Base-by-base conservation (phyloP, 2,797 vertebrate genomes). In the Danio kyathit region DNA sequence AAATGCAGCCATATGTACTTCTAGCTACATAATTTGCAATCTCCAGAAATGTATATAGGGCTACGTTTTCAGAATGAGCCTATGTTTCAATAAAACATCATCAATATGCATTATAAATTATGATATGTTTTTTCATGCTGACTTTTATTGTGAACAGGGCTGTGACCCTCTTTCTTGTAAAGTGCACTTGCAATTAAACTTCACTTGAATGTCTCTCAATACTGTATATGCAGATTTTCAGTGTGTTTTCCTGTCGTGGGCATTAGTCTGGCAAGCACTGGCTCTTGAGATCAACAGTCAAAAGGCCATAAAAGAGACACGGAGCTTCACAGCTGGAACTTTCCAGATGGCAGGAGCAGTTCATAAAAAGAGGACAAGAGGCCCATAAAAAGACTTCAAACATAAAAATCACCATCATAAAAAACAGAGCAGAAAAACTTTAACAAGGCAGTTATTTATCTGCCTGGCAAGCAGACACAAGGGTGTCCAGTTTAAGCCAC, bases 291-390 rank as follows among this genome's bases (percentile, higher is more conserved):
- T 74, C 64, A 72, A 77, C 65, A 40, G 76, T 87, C 76, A 86
- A 84, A 88, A 88, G 85, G 79, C 84, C 82, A 86, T 40, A 87
- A 86, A 88, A 72, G 82, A 83, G 86, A 91, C 83, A 86, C 75
- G 76, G 81, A 84, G 84, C 80, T 86, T 89, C 67, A 83, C 87
- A 91, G 88, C 87, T 89, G 87, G 82, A 91, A 80, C 60, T 77
- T 90, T 91, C 90, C 88, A 92, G 87, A 92, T 92, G 90, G 89
- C 86, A 86, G 64, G 85, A 88, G 86, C 70, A 88, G 89, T 90
- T 88, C 90, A 90, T 91, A 90, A 92, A 91, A 86, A 80, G 88
- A 86, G 86, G 90, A 81, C 84, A 91, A 89, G 88, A 84, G 80
- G 74, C 73, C 84, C 80, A 88, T 89, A 83, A 91, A 87, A 89